Base-by-base conservation (phyloP, 1,140 invertebrate species). In the Uloborus diversus region DNA sequence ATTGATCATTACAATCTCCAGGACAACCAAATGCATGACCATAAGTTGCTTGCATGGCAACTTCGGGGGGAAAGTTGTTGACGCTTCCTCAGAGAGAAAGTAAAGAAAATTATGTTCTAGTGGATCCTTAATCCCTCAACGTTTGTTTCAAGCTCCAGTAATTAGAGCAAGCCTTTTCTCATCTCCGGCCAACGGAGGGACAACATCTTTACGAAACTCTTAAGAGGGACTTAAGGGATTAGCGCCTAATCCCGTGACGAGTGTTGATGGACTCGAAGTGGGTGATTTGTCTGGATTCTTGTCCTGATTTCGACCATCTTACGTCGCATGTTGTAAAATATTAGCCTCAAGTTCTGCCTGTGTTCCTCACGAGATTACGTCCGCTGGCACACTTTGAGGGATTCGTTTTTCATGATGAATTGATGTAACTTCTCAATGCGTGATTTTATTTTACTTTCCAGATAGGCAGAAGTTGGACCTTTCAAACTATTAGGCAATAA, bases 1-100 rank as follows among this genome's bases (percentile, higher is more conserved):
- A 75, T 75, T 75, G 57, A 75, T 75, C 57, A 75, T 75, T 75
- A 75, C 59, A 49, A 75, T 75, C 70, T 30, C 37, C 68, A 9
- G 20, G 56, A 35, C n/a, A 59, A 71, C 69, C 64, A 62, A 61
- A 75, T 59, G 35, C 57, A 42, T 51, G 70, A 68, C 62, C 32
- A 2, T 30, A 30, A 7, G 20, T 53, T 53, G 49, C 20, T 53
- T 53, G 5, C 49, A 20, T 53, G 20, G 49, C 20, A 20, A n/a
- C 49, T 14, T 53, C 17, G 17, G 3, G 4, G 64, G 23, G 27
- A 23, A 51, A 61, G 53, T 35, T 61, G 42, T 53, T 56, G 66
- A 56, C 66, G 51, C 37, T 57, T 70, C 66, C 42, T 42, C 23
- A 2, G 35, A 49, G 20, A 14, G 23, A 25, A 23, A 57, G 53